phyloP scores from a whole-genome alignment of 1,140 invertebrate genomes.

The Triops longicaudatus region DNA sequence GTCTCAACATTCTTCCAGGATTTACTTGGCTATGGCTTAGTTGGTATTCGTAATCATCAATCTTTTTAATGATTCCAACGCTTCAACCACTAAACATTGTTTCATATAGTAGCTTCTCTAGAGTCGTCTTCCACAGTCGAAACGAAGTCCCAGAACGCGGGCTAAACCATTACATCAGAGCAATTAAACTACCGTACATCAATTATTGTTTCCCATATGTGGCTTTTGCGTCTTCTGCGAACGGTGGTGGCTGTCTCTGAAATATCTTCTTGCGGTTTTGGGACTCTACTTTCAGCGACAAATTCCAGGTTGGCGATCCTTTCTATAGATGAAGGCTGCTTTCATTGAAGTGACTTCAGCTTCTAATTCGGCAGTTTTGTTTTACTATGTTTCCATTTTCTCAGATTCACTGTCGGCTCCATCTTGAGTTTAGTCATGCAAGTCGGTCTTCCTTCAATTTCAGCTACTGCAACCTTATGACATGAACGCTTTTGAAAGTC shows the following conservation, averaged over 20 bases:
- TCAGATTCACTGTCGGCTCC: background rate
- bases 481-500: background rate
- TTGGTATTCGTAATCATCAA: conserved; percentile 8
- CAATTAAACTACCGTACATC: conserved; percentile 10
- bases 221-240: background rate
- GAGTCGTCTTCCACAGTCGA: conserved; percentile 14
- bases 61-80: background rate
- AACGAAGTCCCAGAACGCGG: conserved; percentile 19
- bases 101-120: conserved; percentile 19
- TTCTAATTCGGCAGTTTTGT: background rate
- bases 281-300: background rate
- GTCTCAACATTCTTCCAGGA: background rate
- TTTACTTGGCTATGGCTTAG: background rate
- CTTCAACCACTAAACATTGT: background rate
- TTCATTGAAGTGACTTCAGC: background rate
- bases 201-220: conserved; percentile 18
- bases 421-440: background rate
- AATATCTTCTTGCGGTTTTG: background rate
- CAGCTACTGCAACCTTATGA: background rate
- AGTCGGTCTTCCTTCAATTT: background rate
- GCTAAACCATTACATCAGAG: background rate
- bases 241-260: background rate
- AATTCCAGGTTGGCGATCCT: background rate
- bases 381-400: background rate
- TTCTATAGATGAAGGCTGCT: background rate